A percentile compares a stretch with the other conserved stretches of the same genome.
phyloP scores from a whole-genome alignment of 37 sponge, comb jelly and placozoan species.

The Mnemiopsis leidyi region DNA sequence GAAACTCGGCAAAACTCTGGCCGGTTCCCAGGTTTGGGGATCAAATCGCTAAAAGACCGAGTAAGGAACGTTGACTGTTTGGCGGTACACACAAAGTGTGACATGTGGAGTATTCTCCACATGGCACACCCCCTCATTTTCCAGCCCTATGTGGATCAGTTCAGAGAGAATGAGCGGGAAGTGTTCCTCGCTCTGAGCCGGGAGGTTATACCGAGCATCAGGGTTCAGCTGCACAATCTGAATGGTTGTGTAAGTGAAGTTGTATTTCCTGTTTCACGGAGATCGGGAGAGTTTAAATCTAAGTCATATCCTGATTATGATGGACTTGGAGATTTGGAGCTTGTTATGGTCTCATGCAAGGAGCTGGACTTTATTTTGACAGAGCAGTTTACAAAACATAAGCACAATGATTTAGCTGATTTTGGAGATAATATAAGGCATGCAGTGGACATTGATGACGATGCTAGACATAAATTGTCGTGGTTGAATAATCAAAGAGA shows the following conservation, averaged over 20 bases:
- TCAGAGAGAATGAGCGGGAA: neutral
- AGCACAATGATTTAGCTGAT: neutral
- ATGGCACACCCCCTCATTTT: neutral
- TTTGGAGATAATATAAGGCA: neutral
- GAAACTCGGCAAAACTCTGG: neutral
- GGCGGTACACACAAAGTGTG: neutral
- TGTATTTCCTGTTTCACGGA: neutral
- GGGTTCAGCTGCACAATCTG: neutral
- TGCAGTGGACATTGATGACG: neutral
- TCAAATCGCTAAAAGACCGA: neutral
- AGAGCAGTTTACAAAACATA: neutral
- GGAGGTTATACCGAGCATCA: neutral
- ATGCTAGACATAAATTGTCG: neutral
- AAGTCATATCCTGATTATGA: neutral
- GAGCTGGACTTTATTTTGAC: neutral
- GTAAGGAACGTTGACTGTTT: neutral
- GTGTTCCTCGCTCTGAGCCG: neutral
- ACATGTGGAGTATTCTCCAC: neutral
- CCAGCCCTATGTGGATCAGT: neutral
- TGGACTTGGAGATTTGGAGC: neutral
- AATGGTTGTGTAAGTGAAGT: neutral
- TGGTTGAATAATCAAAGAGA: neutral
- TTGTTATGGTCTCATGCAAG: neutral
- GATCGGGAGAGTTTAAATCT: neutral
- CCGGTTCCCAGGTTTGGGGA: neutral